A percentile compares a stretch with the other conserved stretches of the same genome.
Evolutionary conservation across 2,888 invertebrate genomes (phyloP).

Genomic region (Agrilus mali): DNA sequence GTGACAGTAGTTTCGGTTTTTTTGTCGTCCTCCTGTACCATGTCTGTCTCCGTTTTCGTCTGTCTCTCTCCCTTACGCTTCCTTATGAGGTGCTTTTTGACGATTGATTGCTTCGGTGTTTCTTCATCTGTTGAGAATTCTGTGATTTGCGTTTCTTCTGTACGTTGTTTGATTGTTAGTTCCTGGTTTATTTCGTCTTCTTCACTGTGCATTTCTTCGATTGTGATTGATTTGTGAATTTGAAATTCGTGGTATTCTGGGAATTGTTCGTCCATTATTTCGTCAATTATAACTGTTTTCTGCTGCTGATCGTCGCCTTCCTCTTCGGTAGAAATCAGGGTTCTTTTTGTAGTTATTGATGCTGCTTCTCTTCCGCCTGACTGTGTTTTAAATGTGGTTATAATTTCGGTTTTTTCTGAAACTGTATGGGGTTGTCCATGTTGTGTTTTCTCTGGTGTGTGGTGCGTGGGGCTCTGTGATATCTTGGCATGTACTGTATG

Average conservation of each 20-base stretch:
- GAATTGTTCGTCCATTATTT: slow-evolving; percentile 32
- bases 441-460: slow-evolving; percentile 16
- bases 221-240: slow-evolving; percentile 15
- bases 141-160: slow-evolving; percentile 9
- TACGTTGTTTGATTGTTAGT: slow-evolving; percentile 7
- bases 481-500: slow-evolving; percentile 31
- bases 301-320: slow-evolving; percentile 14
- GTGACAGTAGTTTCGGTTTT: slow-evolving; percentile 12
- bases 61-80: slow-evolving; percentile 25
- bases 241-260: slow-evolving; percentile 8
- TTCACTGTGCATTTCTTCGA: slow-evolving; percentile 22
- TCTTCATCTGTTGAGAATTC: slow-evolving; percentile 9
- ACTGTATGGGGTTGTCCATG: slow-evolving; percentile 13
- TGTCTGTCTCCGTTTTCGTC: slow-evolving; percentile 15
- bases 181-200: slow-evolving; percentile 13
- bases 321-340: slow-evolving; percentile 28
- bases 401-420: slow-evolving; percentile 43
- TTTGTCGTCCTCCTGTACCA: slow-evolving; percentile 13
- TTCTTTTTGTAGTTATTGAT: slow-evolving; percentile 44
- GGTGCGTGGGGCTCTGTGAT: slow-evolving; percentile 23
- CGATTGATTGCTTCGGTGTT: slow-evolving; percentile 15
- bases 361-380: slow-evolving; percentile 41
- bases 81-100: slow-evolving; percentile 27
- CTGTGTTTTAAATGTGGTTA: slow-evolving; percentile 43
- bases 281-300: slow-evolving; percentile 37